Evolutionary conservation across 64 coral and sea anemone species (phyloP).

Genomic region (Dendrophyllia cribrosa): DNA sequence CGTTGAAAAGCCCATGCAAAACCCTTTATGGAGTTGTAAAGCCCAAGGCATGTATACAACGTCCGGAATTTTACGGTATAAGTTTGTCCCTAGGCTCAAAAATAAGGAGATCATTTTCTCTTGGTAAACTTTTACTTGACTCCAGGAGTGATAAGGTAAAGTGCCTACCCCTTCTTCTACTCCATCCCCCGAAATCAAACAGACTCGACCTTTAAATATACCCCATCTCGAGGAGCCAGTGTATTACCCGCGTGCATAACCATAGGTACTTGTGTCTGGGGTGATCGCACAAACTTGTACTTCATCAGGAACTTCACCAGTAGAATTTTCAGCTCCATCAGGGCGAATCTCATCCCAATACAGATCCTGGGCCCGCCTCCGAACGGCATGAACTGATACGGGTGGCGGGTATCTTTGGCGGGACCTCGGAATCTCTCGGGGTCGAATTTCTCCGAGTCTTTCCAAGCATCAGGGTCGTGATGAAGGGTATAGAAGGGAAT

Average conservation of each 20-base stretch:
- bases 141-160: too few relatives aligned
- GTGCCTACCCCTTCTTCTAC: too few relatives aligned
- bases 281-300: slow-evolving; percentile 44
- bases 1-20: too few relatives aligned
- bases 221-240: slow-evolving; percentile 41
- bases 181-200: too few relatives aligned
- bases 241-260: slow-evolving; percentile 41
- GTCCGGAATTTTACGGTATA: too few relatives aligned
- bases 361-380: slow-evolving; percentile 62
- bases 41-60: too few relatives aligned
- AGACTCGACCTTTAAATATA: neutral
- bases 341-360: slow-evolving; percentile 55
- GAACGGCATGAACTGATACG: slow-evolving; percentile 63
- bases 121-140: too few relatives aligned
- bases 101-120: too few relatives aligned
- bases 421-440: slow-evolving; percentile 61
- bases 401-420: slow-evolving; percentile 21
- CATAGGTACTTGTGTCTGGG: slow-evolving; percentile 58
- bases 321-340: slow-evolving; percentile 57
- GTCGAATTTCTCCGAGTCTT: slow-evolving; percentile 64
- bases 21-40: too few relatives aligned
- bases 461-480: slow-evolving; percentile 69
- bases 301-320: slow-evolving; percentile 45
- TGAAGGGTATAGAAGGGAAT: slow-evolving; percentile 70
- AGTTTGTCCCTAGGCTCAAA: too few relatives aligned